Evolutionary conservation across 2,113 vertebrate species (phyloP), one percentile per base, ranked within the genome.

Genomic region (Podarcis raffonei): DNA sequence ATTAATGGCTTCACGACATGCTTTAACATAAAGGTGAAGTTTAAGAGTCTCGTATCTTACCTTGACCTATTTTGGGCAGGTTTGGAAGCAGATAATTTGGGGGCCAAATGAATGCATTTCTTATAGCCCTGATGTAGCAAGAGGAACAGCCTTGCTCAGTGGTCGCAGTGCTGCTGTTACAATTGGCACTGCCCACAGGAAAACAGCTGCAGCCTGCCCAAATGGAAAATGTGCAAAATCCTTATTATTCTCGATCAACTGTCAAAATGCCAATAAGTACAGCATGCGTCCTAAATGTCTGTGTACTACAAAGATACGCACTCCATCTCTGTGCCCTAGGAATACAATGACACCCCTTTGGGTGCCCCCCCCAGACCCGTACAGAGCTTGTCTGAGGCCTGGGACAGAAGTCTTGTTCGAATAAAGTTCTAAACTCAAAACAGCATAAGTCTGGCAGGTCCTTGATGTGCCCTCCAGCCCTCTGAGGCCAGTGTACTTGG

Each of bases 21-120:
- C 27, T 68, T 81, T 66, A 53, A 81, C 75, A 80, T 86, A 92
- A 53, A 72, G 23, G 59, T 71, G 62, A 89, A 35, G 6, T 35
- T 85, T 75, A 75, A 84, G 16, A 74, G 23, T 66, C 37, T 4
- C 22, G 4, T 69, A 25, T 66, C 23, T 66, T 66, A 66, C 35
- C 59, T 82, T 57, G n/a, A 57, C 48, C 83, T 75, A 42, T 13
- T 23, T 57, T 74, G 15, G n/a, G 32, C n/a, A 84, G n/a, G 13
- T 84, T 59, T 22, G 30, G 35, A 75, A 84, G n/a, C 53, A 57
- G 42, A 13, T 15, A 16, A 5, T 30, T 6, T 30, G 13, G 48
- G 48, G 48, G 25, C 71, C n/a, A 32, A 72, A 32, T 16, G 13
- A 32, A 32, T 72, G 27, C 20, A 35, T 37, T 2, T 16, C 15